Percentiles rank a stretch among this genome's conserved stretches.
Evolutionary conservation across 2,888 invertebrate species (phyloP).

Genomic region (Mylabris sibirica): DNA sequence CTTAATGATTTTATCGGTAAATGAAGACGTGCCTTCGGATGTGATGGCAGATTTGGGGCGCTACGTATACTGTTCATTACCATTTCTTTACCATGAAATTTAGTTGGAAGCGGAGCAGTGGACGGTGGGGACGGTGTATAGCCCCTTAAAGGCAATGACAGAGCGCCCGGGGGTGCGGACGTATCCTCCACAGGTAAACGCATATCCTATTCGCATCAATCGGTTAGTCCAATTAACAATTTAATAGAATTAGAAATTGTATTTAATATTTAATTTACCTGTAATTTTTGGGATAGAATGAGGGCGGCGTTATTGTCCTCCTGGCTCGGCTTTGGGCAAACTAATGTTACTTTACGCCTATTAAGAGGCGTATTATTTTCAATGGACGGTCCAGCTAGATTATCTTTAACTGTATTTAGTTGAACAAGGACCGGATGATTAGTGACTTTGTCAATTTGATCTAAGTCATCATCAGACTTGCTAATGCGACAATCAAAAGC

Average conservation of each 20-base stretch:
- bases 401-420: constrained; percentile 58
- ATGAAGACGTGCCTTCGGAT: constrained; percentile 73
- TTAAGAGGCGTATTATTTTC: constrained; percentile 60
- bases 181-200: constrained; percentile 69
- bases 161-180: constrained; percentile 65
- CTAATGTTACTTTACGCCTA: constrained; percentile 65
- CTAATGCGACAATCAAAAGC: constrained; percentile 89
- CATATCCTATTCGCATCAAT: constrained; percentile 63
- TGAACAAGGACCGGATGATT: constrained; percentile 80
- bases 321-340: constrained; percentile 68
- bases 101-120: constrained; percentile 82
- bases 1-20: constrained; percentile 76
- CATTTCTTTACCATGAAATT: constrained; percentile 73
- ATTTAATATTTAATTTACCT: constrained; percentile 54
- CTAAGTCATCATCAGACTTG: constrained; percentile 81
- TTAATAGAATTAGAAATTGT: constrained; percentile 13
- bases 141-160: constrained; percentile 71
- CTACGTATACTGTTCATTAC: constrained; percentile 82
- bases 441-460: constrained; percentile 81
- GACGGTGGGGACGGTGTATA: constrained; percentile 86
- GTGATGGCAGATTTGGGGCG: constrained; percentile 78
- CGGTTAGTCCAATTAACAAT: background rate
- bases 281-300: constrained; percentile 58
- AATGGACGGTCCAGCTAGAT: constrained; percentile 43
- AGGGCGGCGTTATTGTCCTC: constrained; percentile 65